Conservation (phyloP, 2,113 vertebrate species). For the Phasianus colchicus region DNA sequence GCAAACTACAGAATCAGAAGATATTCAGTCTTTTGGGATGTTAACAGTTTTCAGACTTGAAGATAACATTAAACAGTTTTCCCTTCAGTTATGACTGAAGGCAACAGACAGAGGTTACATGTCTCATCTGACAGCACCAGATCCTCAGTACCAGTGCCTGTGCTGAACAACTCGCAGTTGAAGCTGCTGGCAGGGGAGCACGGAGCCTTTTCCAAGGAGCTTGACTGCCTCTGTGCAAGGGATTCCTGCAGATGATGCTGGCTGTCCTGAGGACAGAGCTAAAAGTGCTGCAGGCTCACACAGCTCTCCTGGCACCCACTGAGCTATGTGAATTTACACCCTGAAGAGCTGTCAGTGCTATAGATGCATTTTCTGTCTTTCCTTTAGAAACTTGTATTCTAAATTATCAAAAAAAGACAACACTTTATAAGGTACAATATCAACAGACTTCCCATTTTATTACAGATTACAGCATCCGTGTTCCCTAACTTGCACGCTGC, state of each 20-base stretch:
- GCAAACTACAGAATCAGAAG: not conserved
- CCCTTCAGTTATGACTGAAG: not conserved
- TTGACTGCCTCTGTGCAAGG: not conserved
- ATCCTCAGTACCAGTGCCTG: not conserved
- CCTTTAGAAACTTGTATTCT: not conserved
- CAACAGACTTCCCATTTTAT: fast-evolving
- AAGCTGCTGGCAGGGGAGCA: conserved; percentile 15
- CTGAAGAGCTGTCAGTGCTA: conserved; percentile 14
- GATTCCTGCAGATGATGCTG: not conserved
- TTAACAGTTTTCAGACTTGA: not conserved
- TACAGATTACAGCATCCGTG: not conserved
- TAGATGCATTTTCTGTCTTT: not conserved
- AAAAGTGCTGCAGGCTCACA: conserved; percentile 15
- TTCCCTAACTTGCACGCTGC: not conserved
- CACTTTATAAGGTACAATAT: not conserved
- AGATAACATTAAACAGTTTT: not conserved
- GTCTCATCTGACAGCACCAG: not conserved
- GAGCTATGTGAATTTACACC: conserved; percentile 4
- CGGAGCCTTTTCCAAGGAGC: conserved; percentile 21
- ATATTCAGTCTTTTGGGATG: not conserved
- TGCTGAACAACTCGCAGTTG: not conserved
- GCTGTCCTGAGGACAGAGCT: conserved; percentile 20
- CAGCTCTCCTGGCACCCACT: not conserved
- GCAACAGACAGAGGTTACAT: conserved; percentile 8
- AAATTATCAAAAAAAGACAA: not conserved